These are phyloP conservation scores for Mastacembelus armatus DNA, from an alignment of 2,797 vertebrate species.

Conservation along the genomic window DNA sequence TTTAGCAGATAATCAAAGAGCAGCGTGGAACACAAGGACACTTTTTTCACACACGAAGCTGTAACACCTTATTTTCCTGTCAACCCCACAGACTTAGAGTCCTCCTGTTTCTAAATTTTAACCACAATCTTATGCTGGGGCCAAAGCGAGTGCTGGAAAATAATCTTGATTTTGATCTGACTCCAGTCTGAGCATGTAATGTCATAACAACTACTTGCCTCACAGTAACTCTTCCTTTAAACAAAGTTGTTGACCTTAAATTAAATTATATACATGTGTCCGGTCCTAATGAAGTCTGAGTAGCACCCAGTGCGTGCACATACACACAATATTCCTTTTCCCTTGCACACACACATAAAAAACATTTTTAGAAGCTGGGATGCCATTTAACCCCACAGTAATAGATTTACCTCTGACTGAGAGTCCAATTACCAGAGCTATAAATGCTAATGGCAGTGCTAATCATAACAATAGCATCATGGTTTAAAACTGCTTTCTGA, in stretches of 20 bases:
- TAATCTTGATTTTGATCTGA: constrained; percentile 59
- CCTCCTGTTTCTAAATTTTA: constrained; percentile 14
- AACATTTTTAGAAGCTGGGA: constrained; percentile 29
- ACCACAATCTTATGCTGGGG: background rate
- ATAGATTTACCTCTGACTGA: constrained; percentile 70
- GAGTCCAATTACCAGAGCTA: constrained; percentile 73
- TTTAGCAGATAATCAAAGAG: constrained; percentile 25
- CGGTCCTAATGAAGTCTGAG: too few species aligned
- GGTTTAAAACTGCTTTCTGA: constrained; percentile 46
- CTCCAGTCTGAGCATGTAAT: constrained; percentile 51
- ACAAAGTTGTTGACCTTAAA: too few species aligned
- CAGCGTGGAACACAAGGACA: background rate
- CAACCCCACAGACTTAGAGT: background rate
- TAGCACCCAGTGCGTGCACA: constrained; percentile 20
- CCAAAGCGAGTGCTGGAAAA: constrained; percentile 24
- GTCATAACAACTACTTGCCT: constrained; percentile 61
- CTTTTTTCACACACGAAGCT: background rate
- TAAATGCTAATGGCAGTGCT: constrained; percentile 71
- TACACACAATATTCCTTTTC: background rate
- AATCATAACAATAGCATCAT: constrained; percentile 61
- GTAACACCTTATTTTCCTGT: background rate
- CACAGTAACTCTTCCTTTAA: too few species aligned
- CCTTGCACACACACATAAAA: background rate
- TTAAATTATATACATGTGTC: too few species aligned
- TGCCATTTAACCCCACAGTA: constrained; percentile 57